Base-by-base conservation (phyloP, 1,140 invertebrate species). In the Brachionus rotundiformis region DNA sequence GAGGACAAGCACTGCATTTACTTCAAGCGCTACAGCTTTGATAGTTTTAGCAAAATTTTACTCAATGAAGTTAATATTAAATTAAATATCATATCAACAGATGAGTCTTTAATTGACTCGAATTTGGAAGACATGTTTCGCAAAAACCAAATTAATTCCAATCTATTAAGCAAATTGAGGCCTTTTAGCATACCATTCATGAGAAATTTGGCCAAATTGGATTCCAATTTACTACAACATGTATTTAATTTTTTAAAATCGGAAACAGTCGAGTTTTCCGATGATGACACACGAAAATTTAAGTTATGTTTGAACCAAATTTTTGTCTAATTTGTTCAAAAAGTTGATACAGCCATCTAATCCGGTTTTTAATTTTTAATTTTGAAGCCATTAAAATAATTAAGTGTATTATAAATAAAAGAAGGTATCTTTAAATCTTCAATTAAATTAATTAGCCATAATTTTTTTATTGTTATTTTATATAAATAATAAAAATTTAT, bases 141-240 rank as follows among this genome's bases (percentile, higher is more conserved):
- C 16, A 36, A 33, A 36, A 68, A 68, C 19, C 63, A 68, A 68
- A 31, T 68, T 33, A 68, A 68, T 36, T 68, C 63, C 16, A 68
- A 68, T 36, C 19, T 68, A 16, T 33, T 68, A 7, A 68, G 7
- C 33, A 68, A 68, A 23, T 23, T 68, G 16, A 11, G 31, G n/a
- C 31, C 63, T 68, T 68, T 36, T 41, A 36, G 36, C 10, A 33
- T 36, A 7, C 13, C 36, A 13, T 6, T 19, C 16, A 68, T 68
- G 31, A 68, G 63, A 68, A 68, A 36, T 68, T 19, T 68, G 33
- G 27, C 63, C 29, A 68, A 68, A 68, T 68, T 68, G 63, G 63
- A 68, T 16, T 19, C 31, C 10, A 68, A 10, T 33, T 36, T 68
- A 19, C 19, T 68, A 36, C 13, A 68, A 16, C 63, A 68, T 68